Evolutionary conservation across 2,888 invertebrate genomes (phyloP).

Genomic region (Callyntrura guangdongensis): DNA sequence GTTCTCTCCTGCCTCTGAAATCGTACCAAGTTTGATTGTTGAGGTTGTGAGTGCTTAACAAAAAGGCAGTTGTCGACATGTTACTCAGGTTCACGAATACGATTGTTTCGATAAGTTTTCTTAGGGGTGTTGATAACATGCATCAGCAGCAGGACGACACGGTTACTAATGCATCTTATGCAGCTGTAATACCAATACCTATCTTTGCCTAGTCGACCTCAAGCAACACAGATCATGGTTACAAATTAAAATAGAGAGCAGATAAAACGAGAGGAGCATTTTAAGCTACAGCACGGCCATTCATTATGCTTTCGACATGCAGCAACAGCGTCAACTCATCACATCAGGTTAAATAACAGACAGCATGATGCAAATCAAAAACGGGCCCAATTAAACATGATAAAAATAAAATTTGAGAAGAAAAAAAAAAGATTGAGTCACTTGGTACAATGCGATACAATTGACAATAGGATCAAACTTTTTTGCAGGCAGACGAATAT

Average conservation of each 20-base stretch:
- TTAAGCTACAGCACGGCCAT: background rate
- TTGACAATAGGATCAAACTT: background rate
- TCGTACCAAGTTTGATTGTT: too few species aligned
- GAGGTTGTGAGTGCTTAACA: too few species aligned
- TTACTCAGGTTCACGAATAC: slow-evolving; percentile 19
- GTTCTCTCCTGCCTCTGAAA: too few species aligned
- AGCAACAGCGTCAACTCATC: background rate
- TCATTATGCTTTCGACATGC: background rate
- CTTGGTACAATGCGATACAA: slow-evolving; percentile 22
- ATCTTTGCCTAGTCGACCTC: slow-evolving; percentile 1
- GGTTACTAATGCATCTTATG: background rate
- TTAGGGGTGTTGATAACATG: too few species aligned
- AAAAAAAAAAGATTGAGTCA: slow-evolving; percentile 46
- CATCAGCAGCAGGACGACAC: background rate
- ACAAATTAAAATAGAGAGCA: background rate
- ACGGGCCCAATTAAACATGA: slow-evolving; percentile 13
- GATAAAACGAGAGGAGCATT: too few species aligned
- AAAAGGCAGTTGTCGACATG: too few species aligned
- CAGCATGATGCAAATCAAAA: slow-evolving; percentile 2
- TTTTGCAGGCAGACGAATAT: background rate
- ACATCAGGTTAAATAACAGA: background rate
- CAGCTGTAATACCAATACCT: background rate
- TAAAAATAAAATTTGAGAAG: slow-evolving; percentile 34
- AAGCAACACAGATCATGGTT: background rate
- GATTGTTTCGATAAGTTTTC: background rate